phyloP scores from a whole-genome alignment of 1,140 invertebrate genomes.

The Alviniconcha marisindica region DNA sequence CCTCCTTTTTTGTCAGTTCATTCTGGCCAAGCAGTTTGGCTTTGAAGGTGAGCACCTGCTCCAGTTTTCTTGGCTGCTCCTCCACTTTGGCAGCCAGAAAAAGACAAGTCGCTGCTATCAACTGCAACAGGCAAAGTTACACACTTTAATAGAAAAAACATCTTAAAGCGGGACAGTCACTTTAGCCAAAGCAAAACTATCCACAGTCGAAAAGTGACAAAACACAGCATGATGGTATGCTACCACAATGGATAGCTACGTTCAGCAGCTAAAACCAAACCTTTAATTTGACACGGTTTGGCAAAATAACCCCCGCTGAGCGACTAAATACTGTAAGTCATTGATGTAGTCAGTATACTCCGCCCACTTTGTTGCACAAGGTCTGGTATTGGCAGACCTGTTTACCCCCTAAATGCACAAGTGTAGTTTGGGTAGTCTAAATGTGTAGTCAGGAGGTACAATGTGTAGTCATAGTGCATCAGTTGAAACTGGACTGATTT shows the following conservation, averaged over 20 bases:
- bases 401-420: no score
- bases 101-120: conserved; percentile 77
- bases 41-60: conserved; percentile 92
- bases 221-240: neutral
- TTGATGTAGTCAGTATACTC: no score
- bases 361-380: no score
- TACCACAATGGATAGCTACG: neutral
- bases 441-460: no score
- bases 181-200: neutral
- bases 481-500: no score
- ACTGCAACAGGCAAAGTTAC: conserved; percentile 56
- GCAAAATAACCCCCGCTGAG: neutral
- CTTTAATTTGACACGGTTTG: neutral
- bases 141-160: neutral
- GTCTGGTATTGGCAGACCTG: no score
- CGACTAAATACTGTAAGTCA: no score
- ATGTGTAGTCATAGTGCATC: no score
- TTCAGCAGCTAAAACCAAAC: neutral
- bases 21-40: conserved; percentile 77
- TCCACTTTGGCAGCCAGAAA: conserved; percentile 98
- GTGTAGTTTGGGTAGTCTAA: no score
- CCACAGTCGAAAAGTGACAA: neutral
- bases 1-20: neutral
- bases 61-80: conserved; percentile 96
- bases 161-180: neutral